These are phyloP conservation scores for Sebastes taczanowskii DNA, from an alignment of 2,797 vertebrate species.

Conservation along the genomic window DNA sequence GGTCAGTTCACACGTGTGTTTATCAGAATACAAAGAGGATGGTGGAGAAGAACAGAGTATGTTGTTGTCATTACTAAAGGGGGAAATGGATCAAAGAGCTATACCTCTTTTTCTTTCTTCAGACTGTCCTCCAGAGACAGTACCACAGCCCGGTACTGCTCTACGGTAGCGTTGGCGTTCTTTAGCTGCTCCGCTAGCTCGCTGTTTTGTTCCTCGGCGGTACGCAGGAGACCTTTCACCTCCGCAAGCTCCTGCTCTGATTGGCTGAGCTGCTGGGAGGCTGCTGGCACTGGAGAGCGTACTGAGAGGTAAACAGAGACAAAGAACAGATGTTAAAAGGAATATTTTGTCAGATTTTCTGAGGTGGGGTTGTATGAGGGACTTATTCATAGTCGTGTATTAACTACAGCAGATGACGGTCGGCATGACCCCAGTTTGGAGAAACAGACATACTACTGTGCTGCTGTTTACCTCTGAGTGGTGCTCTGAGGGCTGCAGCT, in stretches of 20 bases:
- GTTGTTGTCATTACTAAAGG: not conserved
- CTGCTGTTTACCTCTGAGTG: constrained; percentile 61
- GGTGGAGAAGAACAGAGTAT: not conserved
- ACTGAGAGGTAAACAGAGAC: constrained; percentile 13
- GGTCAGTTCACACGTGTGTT: not conserved
- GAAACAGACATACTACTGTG: not conserved
- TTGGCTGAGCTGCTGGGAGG: constrained; percentile 54
- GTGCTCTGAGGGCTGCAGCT: constrained; percentile 47
- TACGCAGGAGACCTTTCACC: constrained; percentile 83
- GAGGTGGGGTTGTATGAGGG: too few relatives aligned
- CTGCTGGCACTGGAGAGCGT: constrained; percentile 47
- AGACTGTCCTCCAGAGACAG: constrained; percentile 91
- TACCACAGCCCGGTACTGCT: constrained; percentile 92
- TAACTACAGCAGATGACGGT: too few relatives aligned
- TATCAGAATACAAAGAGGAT: not conserved
- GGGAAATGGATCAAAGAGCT: too few relatives aligned
- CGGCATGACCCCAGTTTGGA: too few relatives aligned
- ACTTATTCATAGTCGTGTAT: too few relatives aligned
- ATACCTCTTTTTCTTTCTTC: constrained; percentile 94
- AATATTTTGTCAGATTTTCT: too few relatives aligned
- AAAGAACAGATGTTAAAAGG: not conserved
- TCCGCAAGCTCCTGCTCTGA: constrained; percentile 87
- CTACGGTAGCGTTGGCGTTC: constrained; percentile 87
- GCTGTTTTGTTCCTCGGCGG: constrained; percentile 87
- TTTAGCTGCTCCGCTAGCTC: constrained; percentile 91